Base-by-base conservation (phyloP, 1,140 invertebrate genomes). In the Drosophila rhopaloa region DNA sequence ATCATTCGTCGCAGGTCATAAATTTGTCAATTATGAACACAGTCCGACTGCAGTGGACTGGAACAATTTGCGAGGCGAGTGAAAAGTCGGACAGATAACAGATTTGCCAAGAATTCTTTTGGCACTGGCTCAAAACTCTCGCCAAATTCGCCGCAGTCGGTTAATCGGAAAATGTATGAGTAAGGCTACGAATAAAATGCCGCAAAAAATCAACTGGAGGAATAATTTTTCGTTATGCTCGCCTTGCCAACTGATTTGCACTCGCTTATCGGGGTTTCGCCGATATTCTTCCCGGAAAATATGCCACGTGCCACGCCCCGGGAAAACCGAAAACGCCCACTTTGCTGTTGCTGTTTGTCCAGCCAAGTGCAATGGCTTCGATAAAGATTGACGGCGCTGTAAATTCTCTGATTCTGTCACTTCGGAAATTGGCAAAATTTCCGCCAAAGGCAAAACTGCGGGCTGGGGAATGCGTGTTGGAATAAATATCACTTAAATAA, bases 321-420 rank as follows among this genome's bases (percentile, higher is more conserved):
- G 43, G 35, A 40, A 37, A 51, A 13, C 13, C 50, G 43, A 5
- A 68, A 68, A 24, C 58, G 55, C 44, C 38, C 78, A 55, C 29
- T 82, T 79, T 57, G 60, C 67, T 76, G 67, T 79, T 78, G 78
- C 70, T 76, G 46, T 78, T 74, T 81, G 82, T 66, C 65, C 83
- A 86, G 59, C 75, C 83, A 89, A 89, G 73, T 88, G 84, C 84
- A 89, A 80, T 79, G 84, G 74, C 73, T 71, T 65, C 80, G 90
- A 91, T 90, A 90, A 79, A 88, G 80, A 91, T 91, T 91, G 90
- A 91, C 85, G 85, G 90, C 76, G 82, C 76, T 88, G 73, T 90
- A 91, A 91, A 91, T 91, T 91, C 81, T 84, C 85, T 91, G 90
- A 91, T 91, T 91, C 83, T 91, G 90, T 91, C 90, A 91, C 85